Percentiles rank a stretch among this genome's conserved stretches.
Evolutionary conservation across 30 jellyfish, hydroid and myxozoan species (phyloP).

Genomic region (Aurelia sp.): DNA sequence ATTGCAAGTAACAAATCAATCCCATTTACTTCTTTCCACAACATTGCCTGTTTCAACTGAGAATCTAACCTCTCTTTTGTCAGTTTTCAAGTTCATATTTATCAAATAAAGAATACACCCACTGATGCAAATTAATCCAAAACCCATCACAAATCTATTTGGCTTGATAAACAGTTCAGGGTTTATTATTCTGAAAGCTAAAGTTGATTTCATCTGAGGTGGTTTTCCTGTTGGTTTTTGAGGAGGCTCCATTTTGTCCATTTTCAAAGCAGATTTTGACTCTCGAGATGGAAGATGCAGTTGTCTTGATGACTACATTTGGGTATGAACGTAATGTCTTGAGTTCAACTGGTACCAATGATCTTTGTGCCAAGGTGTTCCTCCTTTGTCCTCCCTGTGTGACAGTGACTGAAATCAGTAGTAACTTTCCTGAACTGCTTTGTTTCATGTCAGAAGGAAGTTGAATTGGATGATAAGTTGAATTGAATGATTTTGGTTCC

Average conservation of each 20-base stretch:
- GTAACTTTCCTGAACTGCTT: no score
- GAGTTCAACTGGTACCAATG: no score
- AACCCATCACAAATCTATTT: slow-evolving; percentile 73
- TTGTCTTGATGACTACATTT: no score
- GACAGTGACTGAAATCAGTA: no score
- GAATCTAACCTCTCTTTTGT: slow-evolving; percentile 40
- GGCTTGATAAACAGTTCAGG: slow-evolving; percentile 94
- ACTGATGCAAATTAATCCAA: slow-evolving; percentile 81
- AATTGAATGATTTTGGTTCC: no score
- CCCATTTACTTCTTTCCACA: slow-evolving; percentile 80
- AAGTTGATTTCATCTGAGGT: slow-evolving; percentile 54
- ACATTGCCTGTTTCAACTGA: slow-evolving; percentile 59
- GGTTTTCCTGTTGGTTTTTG: slow-evolving; percentile 8
- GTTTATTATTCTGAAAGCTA: slow-evolving; percentile 80
- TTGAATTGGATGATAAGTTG: no score
- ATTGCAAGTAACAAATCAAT: not conserved
- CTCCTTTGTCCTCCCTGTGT: no score
- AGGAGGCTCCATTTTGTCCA: not conserved
- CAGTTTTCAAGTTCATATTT: slow-evolving; percentile 76
- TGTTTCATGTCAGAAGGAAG: no score
- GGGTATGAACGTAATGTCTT: no score
- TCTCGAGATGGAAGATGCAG: no score
- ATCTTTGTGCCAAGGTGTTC: no score
- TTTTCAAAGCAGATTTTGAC: no score
- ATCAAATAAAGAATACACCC: slow-evolving; percentile 84